These are phyloP conservation scores for Rhineura floridana DNA, from an alignment of 2,113 vertebrate genomes.

Conservation along the genomic window DNA sequence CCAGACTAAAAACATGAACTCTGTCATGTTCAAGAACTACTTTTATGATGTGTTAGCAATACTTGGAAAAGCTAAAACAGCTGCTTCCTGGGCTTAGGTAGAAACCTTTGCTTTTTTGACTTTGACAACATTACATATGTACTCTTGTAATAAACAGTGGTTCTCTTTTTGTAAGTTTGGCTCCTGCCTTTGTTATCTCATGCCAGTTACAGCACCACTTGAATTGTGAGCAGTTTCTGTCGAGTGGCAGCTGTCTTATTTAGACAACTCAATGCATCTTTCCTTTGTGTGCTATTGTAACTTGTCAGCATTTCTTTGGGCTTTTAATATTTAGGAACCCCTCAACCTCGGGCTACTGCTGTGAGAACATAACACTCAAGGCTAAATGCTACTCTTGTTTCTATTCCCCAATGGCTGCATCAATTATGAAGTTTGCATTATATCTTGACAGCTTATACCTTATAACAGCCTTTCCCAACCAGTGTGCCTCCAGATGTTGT, in stretches of 20 bases:
- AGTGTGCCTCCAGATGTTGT: no score
- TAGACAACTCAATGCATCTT: conserved; percentile 9
- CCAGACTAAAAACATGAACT: background rate
- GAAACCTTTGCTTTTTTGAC: background rate
- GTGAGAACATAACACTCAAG: background rate
- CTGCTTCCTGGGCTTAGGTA: background rate
- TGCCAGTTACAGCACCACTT: background rate
- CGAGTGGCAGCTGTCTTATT: conserved; percentile 19
- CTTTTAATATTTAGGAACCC: conserved; percentile 40
- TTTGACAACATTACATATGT: background rate
- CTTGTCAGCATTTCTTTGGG: conserved; percentile 18
- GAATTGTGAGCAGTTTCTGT: conserved; percentile 24
- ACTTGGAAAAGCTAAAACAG: no score
- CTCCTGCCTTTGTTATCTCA: conserved; percentile 23
- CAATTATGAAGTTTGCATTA: background rate
- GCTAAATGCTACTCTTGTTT: background rate
- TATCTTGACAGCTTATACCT: background rate
- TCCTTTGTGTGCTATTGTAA: background rate
- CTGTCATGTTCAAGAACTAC: background rate
- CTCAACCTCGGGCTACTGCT: background rate
- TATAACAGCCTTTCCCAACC: no score
- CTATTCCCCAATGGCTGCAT: background rate
- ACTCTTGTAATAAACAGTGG: background rate
- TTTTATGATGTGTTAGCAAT: background rate
- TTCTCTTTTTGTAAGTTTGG: conserved; percentile 27